Conservation (phyloP, 2,113 vertebrate genomes). For the Lamprotornis superbus region DNA sequence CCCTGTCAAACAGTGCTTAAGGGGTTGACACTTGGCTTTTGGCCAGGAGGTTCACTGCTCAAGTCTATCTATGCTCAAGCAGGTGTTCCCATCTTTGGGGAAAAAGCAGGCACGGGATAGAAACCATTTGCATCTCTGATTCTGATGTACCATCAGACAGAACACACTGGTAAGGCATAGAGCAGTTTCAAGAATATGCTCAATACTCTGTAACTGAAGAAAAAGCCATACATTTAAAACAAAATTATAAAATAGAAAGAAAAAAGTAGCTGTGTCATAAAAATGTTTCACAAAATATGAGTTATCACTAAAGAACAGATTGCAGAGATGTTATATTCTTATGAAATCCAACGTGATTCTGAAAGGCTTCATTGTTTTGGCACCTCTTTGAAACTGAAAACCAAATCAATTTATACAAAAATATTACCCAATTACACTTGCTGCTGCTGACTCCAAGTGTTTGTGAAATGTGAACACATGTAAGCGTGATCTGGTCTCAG, state of each 20-base stretch:
- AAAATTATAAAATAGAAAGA: not conserved
- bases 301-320: not conserved
- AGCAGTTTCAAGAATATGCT: not conserved
- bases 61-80: not conserved
- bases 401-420: not conserved
- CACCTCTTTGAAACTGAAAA: not conserved
- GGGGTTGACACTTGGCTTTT: not conserved
- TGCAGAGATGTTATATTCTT: not conserved
- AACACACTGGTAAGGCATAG: not conserved
- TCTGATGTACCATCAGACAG: not conserved
- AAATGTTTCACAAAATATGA: not conserved
- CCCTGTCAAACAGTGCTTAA: not conserved
- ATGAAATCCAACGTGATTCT: not conserved
- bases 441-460: not conserved
- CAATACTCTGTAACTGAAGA: not conserved
- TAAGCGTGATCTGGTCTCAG: not conserved
- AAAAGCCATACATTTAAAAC: not conserved
- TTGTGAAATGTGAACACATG: not conserved
- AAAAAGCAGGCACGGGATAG: not conserved
- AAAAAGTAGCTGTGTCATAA: not conserved
- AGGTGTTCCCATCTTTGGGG: not conserved
- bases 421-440: not conserved
- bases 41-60: not conserved
- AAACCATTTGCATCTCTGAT: not conserved
- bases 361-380: not conserved